These are phyloP conservation scores for Adelges cooleyi DNA, from an alignment of 1,140 invertebrate genomes.

Conservation along the genomic window DNA sequence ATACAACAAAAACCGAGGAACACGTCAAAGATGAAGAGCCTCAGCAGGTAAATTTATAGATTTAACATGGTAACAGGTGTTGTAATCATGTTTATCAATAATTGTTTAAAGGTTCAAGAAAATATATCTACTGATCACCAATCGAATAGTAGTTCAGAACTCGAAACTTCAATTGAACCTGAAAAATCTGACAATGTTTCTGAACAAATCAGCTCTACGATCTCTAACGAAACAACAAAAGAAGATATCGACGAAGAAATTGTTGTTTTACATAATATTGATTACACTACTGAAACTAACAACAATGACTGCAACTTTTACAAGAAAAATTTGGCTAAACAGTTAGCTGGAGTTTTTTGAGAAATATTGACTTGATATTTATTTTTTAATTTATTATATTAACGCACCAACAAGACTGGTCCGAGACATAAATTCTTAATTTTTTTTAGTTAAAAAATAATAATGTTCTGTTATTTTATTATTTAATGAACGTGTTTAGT, in stretches of 20 bases:
- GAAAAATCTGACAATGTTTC: too few species aligned
- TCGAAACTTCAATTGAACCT: too few species aligned
- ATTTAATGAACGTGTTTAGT: too few species aligned
- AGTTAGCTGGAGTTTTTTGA: constrained; percentile 28
- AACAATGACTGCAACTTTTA: constrained; percentile 15
- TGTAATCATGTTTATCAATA: too few species aligned
- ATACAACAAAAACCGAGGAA: constrained; percentile 16
- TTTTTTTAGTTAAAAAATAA: too few species aligned
- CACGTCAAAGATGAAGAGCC: not conserved
- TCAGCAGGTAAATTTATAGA: constrained; percentile 13
- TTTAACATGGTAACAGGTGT: too few species aligned
- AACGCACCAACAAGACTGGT: constrained; percentile 23
- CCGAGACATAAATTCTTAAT: not conserved
- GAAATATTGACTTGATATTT: not conserved
- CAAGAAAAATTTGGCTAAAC: constrained; percentile 28
- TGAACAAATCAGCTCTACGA: too few species aligned
- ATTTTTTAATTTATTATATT: not conserved
- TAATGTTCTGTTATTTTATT: too few species aligned
- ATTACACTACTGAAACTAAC: constrained; percentile 7
- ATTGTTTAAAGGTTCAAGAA: too few species aligned
- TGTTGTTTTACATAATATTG: not conserved
- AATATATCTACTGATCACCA: too few species aligned
- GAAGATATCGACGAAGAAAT: not conserved
- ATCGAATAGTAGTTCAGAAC: too few species aligned
- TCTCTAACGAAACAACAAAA: too few species aligned